A percentile compares a stretch with the other conserved stretches of the same genome.
Conservation (phyloP, 2,797 vertebrate species). For the Babyrousa celebensis region DNA sequence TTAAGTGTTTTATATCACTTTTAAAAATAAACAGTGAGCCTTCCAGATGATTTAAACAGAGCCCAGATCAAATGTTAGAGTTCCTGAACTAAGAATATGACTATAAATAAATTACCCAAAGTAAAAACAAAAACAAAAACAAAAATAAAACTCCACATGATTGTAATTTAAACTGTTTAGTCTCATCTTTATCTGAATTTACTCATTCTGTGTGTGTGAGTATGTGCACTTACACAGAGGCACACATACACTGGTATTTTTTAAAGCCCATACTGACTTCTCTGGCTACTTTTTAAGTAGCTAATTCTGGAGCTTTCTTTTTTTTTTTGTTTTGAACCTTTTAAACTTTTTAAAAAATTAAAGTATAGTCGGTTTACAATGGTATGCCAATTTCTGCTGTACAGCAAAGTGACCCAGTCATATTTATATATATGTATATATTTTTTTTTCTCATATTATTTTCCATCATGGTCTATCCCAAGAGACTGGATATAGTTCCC, state of each 20-base stretch:
- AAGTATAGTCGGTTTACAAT: no score
- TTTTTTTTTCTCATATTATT: no score
- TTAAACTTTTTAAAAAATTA: no score
- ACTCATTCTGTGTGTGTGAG: not conserved
- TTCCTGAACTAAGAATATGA: not conserved
- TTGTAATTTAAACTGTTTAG: not conserved
- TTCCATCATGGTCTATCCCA: no score
- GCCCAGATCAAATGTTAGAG: slow-evolving; percentile 11
- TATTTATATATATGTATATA: no score
- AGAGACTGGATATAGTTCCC: no score
- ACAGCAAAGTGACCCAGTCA: no score
- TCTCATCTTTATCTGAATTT: not conserved
- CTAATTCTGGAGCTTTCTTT: not conserved
- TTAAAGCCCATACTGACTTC: not conserved
- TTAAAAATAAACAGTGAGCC: slow-evolving; percentile 28
- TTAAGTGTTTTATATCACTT: slow-evolving; percentile 28
- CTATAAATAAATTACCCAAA: not conserved
- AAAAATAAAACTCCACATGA: not conserved
- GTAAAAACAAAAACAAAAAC: not conserved
- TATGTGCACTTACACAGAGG: not conserved
- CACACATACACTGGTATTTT: not conserved
- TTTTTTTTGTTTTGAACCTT: no score
- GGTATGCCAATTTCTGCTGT: no score
- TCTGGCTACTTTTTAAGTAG: not conserved
- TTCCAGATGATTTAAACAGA: not conserved